Conservation (phyloP, 23 tunicate species). For the Halocynthia aurantium region DNA sequence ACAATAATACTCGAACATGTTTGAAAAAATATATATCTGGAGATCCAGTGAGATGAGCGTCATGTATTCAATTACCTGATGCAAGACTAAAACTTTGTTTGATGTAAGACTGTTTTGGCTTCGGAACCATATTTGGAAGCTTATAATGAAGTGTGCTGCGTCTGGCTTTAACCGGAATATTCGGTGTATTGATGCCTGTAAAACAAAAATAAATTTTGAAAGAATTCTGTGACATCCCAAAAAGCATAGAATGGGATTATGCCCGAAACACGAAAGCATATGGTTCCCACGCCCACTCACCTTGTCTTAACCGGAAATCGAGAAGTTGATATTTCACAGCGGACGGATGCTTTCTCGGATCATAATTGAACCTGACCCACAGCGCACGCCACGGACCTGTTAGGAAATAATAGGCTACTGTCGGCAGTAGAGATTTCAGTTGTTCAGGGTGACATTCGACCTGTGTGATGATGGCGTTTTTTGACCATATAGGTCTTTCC, state of each 20-base stretch:
- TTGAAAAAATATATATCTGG: no score
- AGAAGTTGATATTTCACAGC: constrained; percentile 54
- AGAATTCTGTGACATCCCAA: no score
- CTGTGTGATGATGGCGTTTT: constrained; percentile 39
- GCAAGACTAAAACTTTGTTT: no score
- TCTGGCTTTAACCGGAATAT: constrained; percentile 63
- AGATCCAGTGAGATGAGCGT: no score
- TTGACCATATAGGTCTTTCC: constrained; percentile 75
- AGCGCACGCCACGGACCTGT: constrained; percentile 82
- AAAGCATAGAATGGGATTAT: neutral
- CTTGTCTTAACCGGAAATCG: constrained; percentile 68
- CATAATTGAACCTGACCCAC: constrained; percentile 74
- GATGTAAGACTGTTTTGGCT: neutral
- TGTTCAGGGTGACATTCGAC: neutral
- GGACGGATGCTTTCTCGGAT: constrained; percentile 43
- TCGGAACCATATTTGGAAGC: constrained; percentile 39
- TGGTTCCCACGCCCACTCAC: constrained; percentile 5
- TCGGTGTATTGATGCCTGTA: constrained; percentile 30
- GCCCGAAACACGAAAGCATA: neutral
- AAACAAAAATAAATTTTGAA: no score
- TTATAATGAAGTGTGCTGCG: constrained; percentile 60
- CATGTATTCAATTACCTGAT: no score
- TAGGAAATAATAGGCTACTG: constrained; percentile 50
- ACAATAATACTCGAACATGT: no score
- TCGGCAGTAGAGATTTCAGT: constrained; percentile 54